These are phyloP conservation scores for Dendroctonus valens DNA, from an alignment of 1,140 invertebrate genomes.

Conservation along the genomic window DNA sequence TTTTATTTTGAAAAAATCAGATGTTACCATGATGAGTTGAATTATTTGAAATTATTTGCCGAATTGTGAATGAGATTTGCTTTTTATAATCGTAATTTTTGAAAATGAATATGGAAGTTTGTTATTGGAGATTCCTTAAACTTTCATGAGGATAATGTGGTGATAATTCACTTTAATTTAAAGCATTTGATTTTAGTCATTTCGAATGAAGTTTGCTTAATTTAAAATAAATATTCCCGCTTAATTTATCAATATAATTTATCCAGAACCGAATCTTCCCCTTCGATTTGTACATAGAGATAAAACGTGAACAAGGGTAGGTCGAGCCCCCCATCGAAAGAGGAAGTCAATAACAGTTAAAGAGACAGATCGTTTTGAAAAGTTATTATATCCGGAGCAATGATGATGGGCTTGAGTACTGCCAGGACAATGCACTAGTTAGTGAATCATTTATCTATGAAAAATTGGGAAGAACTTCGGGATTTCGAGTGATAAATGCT, in stretches of 20 bases:
- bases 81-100: too few species aligned
- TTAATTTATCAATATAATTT: neutral
- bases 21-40: too few species aligned
- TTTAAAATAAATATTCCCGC: too few species aligned
- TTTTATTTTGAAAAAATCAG: too few species aligned
- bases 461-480: slow-evolving; percentile 19
- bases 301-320: neutral
- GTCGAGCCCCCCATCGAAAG: neutral
- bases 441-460: slow-evolving; percentile 38
- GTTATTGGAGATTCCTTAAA: too few species aligned
- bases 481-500: slow-evolving; percentile 9
- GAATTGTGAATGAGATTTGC: too few species aligned
- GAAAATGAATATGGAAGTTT: too few species aligned
- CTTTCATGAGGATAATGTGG: too few species aligned
- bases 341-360: slow-evolving; percentile 13
- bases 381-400: neutral
- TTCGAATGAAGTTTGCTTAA: too few species aligned
- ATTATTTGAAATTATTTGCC: too few species aligned
- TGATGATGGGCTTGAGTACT: slow-evolving; percentile 1
- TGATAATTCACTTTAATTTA: too few species aligned
- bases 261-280: neutral
- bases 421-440: slow-evolving; percentile 39
- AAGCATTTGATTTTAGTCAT: too few species aligned
- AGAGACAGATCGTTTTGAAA: slow-evolving; percentile 8
- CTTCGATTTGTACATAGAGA: neutral